Evolutionary conservation across 2,113 vertebrate species (phyloP).

Genomic region (Brienomyrus longianalis): DNA sequence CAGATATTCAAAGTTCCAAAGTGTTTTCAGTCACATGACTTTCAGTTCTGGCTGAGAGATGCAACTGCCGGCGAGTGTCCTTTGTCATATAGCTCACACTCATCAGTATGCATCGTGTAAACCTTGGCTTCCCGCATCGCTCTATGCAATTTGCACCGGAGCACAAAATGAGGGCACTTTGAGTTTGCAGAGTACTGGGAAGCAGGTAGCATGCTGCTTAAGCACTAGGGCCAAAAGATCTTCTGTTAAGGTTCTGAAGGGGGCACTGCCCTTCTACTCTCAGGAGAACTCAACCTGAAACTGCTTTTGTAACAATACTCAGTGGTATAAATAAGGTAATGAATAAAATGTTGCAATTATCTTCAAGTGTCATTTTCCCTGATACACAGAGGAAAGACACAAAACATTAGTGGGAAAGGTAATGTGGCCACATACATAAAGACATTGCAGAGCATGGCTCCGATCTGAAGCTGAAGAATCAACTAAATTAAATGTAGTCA

Average conservation of each 20-base stretch:
- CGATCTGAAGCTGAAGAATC: not conserved
- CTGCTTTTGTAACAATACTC: not conserved
- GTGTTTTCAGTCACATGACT: not conserved
- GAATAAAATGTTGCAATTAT: not conserved
- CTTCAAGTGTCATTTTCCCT: not conserved
- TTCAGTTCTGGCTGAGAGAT: not conserved
- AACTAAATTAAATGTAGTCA: not conserved
- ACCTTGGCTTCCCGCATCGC: not conserved
- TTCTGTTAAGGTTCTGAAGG: not conserved
- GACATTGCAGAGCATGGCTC: not conserved
- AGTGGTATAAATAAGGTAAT: not conserved
- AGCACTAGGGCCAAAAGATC: not conserved
- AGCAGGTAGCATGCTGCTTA: not conserved
- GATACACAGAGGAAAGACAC: not conserved
- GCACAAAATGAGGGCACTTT: not conserved
- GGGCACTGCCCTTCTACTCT: not conserved
- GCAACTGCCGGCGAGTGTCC: not conserved
- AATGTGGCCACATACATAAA: not conserved
- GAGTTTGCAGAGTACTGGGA: not conserved
- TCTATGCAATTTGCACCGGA: not conserved
- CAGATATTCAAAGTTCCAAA: not conserved
- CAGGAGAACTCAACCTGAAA: not conserved
- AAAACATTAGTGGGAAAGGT: not conserved
- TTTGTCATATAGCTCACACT: not conserved
- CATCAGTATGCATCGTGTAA: not conserved